Conservation (phyloP, 2,888 invertebrate species). For the Marasmarcha lunaedactyla region DNA sequence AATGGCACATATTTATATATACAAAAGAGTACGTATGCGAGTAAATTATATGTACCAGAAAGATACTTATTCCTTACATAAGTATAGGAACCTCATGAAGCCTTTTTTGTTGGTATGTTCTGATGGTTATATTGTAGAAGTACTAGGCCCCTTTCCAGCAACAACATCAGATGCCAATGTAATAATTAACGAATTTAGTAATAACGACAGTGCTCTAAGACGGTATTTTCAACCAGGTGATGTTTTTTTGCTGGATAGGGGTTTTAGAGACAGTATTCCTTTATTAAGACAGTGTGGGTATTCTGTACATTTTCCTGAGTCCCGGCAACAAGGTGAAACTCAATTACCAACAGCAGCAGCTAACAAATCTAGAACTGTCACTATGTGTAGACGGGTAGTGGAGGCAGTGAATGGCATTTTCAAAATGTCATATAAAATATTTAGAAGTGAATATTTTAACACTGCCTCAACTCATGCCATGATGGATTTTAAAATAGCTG, state of each 20-base stretch:
- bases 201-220: background rate
- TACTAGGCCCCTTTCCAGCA: background rate
- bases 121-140: background rate
- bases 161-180: background rate
- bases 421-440: no score
- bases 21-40: background rate
- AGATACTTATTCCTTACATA: background rate
- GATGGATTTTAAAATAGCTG: slow-evolving; percentile 9
- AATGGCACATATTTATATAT: background rate
- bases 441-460: slow-evolving; percentile 2
- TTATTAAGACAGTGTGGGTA: background rate
- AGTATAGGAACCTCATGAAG: background rate
- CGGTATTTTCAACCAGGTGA: background rate
- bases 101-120: no score
- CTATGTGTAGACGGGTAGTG: no score
- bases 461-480: no score
- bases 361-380: background rate
- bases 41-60: slow-evolving; percentile 1
- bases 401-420: slow-evolving; percentile 3
- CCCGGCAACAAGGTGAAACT: background rate
- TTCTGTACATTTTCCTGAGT: background rate
- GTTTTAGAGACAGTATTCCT: background rate
- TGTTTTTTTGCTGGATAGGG: slow-evolving; percentile 1
- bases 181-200: background rate
- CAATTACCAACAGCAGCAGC: background rate